phyloP scores from a whole-genome alignment of 2,797 vertebrate genomes.

The Ispidina picta region DNA sequence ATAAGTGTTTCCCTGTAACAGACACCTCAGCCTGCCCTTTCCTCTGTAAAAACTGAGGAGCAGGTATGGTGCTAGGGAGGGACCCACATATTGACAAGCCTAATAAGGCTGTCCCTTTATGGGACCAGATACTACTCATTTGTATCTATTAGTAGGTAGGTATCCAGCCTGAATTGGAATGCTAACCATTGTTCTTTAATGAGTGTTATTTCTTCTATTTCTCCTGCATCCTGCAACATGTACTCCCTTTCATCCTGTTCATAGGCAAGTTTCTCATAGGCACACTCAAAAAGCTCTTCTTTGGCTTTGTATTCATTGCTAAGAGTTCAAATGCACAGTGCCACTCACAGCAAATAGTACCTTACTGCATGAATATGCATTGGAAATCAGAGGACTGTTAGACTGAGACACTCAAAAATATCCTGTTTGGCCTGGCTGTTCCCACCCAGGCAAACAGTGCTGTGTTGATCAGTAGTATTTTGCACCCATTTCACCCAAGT shows the following conservation, averaged over 20 bases:
- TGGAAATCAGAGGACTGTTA: neutral
- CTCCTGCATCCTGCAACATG: neutral
- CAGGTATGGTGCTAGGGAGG: neutral
- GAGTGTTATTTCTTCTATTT: neutral
- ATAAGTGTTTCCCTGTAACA: neutral
- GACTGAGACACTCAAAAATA: neutral
- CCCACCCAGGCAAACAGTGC: no score
- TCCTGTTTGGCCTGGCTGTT: neutral
- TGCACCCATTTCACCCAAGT: neutral
- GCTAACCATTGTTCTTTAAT: neutral
- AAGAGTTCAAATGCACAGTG: neutral
- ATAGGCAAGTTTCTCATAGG: neutral
- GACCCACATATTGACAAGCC: neutral
- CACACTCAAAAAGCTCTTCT: neutral
- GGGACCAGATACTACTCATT: neutral
- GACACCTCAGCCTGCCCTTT: neutral
- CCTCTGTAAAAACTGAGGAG: neutral
- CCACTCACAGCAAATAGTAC: neutral
- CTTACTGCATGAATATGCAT: neutral
- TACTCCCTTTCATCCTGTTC: neutral
- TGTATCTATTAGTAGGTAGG: neutral
- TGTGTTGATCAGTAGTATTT: neutral
- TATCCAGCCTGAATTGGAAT: neutral
- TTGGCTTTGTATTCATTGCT: neutral
- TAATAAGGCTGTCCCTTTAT: neutral